phyloP scores from a whole-genome alignment of 2,113 vertebrate genomes.

The Hydrolagus affinis region DNA sequence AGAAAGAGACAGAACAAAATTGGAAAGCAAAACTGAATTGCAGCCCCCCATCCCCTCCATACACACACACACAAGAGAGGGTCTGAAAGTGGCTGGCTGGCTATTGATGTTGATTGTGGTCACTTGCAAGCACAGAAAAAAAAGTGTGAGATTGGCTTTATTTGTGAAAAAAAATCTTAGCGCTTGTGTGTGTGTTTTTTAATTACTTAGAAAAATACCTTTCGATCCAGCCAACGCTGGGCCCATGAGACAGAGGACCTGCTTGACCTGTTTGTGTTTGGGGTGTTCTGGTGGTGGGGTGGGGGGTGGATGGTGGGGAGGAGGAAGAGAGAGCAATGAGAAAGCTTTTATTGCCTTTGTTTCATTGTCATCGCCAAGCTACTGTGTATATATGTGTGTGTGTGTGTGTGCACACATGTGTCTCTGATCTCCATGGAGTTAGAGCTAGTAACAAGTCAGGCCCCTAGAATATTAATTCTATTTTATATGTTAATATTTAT shows the following conservation, averaged over 20 bases:
- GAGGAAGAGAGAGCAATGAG: constrained; percentile 48
- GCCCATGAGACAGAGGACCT: constrained; percentile 35
- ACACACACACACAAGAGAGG: too few species aligned
- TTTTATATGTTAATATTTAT: constrained; percentile 37
- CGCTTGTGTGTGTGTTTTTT: too few species aligned
- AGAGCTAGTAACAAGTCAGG: constrained; percentile 47
- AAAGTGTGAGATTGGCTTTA: constrained; percentile 27
- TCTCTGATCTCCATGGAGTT: constrained; percentile 43
- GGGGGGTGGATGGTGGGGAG: too few species aligned
- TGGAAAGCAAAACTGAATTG: too few species aligned
- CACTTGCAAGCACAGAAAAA: too few species aligned
- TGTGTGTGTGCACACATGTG: constrained; percentile 45
- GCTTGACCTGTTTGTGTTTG: constrained; percentile 56
- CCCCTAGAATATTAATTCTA: constrained; percentile 37
- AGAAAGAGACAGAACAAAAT: too few species aligned
- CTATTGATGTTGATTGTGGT: constrained; percentile 26
- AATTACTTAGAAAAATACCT: constrained; percentile 17
- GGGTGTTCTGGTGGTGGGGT: constrained; percentile 34
- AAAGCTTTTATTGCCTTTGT: constrained; percentile 55
- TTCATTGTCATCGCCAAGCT: constrained; percentile 40
- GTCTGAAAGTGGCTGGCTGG: constrained; percentile 26
- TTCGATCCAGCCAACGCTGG: constrained; percentile 3
- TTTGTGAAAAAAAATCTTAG: too few species aligned
- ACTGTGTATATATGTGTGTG: constrained; percentile 44
- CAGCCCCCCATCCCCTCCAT: too few species aligned